Conservation (phyloP, 2,797 vertebrate genomes). For the Siniperca obscura region DNA sequence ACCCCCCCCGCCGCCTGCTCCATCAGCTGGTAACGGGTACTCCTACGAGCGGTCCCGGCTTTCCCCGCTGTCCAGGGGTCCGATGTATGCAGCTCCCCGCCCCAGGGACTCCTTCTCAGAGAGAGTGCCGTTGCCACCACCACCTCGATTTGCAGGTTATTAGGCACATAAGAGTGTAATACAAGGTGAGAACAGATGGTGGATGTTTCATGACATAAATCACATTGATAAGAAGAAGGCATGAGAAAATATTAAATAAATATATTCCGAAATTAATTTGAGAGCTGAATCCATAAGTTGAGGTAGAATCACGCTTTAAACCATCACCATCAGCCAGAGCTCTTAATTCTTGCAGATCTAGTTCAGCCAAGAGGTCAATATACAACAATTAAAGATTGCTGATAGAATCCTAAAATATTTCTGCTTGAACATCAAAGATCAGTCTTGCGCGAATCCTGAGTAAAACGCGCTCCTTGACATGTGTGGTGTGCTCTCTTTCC, state of each 20-base stretch:
- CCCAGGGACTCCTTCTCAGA: slow-evolving; percentile 88
- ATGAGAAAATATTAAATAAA: background rate
- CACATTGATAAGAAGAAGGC: slow-evolving; percentile 11
- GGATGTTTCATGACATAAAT: slow-evolving; percentile 19
- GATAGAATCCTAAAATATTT: slow-evolving; percentile 54
- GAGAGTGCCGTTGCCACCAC: slow-evolving; percentile 78
- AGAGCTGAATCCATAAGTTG: background rate
- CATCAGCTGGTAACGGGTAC: slow-evolving; percentile 89
- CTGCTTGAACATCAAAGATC: slow-evolving; percentile 51
- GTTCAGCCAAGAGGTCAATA: slow-evolving; percentile 26
- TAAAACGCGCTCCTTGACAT: slow-evolving; percentile 83
- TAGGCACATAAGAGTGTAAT: slow-evolving; percentile 64
- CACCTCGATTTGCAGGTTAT: slow-evolving; percentile 81
- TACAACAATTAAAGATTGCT: slow-evolving; percentile 38
- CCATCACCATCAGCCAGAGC: slow-evolving; percentile 43
- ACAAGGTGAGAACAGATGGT: slow-evolving; percentile 76
- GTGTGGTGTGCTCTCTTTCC: slow-evolving; percentile 89
- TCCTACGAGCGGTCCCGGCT: slow-evolving; percentile 91
- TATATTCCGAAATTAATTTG: too few relatives aligned
- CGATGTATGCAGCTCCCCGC: slow-evolving; percentile 88
- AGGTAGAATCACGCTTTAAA: slow-evolving; percentile 40
- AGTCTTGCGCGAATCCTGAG: slow-evolving; percentile 73
- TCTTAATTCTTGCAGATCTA: slow-evolving; percentile 31
- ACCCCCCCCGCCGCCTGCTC: slow-evolving; percentile 76
- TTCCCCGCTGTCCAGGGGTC: slow-evolving; percentile 88